Conservation (phyloP, 2,888 invertebrate species). For the Oscheius onirici region DNA sequence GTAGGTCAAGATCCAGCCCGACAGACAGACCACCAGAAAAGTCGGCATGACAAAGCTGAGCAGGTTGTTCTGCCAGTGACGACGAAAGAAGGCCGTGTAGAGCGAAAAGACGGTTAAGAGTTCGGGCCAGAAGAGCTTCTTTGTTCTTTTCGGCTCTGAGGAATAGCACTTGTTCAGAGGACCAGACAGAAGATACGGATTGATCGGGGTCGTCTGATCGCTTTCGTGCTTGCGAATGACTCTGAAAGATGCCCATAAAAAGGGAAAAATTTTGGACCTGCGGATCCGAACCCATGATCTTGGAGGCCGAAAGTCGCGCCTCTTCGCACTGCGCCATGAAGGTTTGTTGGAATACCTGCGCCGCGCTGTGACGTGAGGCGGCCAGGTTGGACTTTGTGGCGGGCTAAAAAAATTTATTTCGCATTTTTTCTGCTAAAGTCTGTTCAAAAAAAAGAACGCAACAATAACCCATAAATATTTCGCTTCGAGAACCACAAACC, state of each 20-base stretch:
- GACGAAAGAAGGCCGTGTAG: not conserved
- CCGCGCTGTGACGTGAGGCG: no score
- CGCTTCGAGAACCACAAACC: no score
- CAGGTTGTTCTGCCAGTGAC: not conserved
- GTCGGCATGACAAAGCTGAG: not conserved
- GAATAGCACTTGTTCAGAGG: not conserved
- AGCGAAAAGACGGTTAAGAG: not conserved
- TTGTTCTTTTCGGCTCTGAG: not conserved
- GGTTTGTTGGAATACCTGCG: no score
- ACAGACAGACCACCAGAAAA: not conserved
- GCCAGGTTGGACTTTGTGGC: no score
- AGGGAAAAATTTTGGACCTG: not conserved
- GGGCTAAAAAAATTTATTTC: no score
- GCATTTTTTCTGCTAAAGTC: no score
- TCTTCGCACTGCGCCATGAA: not conserved
- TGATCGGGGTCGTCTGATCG: not conserved
- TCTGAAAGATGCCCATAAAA: not conserved
- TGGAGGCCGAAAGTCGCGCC: not conserved
- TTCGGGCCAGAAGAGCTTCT: slow-evolving; percentile 2
- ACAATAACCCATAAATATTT: no score
- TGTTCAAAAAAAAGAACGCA: no score
- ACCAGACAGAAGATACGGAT: not conserved
- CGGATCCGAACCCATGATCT: not conserved
- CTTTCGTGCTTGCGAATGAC: not conserved
- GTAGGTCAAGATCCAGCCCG: not conserved